Conservation (phyloP, 2,888 invertebrate genomes). For the Caradrina clavipalpis region DNA sequence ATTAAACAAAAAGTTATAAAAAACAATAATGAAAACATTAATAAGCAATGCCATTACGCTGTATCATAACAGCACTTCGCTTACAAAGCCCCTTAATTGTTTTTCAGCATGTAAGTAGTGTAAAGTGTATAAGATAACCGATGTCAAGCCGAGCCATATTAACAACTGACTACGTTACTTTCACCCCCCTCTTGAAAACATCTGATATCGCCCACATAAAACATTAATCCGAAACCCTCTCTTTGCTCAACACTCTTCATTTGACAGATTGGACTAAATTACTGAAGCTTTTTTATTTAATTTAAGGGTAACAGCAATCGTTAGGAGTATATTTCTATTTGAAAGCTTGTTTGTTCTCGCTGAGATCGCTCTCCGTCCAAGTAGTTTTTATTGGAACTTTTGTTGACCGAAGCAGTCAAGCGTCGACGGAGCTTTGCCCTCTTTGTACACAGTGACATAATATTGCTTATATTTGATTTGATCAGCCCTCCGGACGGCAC, state of each 20-base stretch:
- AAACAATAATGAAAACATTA: constrained; percentile 20
- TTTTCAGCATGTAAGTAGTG: constrained; percentile 57
- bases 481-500: constrained; percentile 74
- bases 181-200: constrained; percentile 75
- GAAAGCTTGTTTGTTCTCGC: constrained; percentile 80
- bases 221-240: constrained; percentile 86
- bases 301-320: constrained; percentile 85
- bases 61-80: constrained; percentile 47
- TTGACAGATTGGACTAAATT: constrained; percentile 90
- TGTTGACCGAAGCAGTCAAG: constrained; percentile 83
- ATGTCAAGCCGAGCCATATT: constrained; percentile 54
- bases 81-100: constrained; percentile 47
- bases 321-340: constrained; percentile 76
- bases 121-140: constrained; percentile 61
- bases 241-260: constrained; percentile 90
- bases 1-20: not conserved
- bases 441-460: constrained; percentile 83
- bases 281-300: constrained; percentile 89
- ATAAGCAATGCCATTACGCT: constrained; percentile 30
- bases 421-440: constrained; percentile 73
- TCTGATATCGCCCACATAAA: constrained; percentile 83
- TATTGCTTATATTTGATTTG: constrained; percentile 86
- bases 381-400: constrained; percentile 89
- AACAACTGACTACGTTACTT: constrained; percentile 64
- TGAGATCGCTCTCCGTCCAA: constrained; percentile 79